Evolutionary conservation across 2,113 vertebrate species (phyloP), one percentile per base, ranked within the genome.

Genomic region (Entomyzon cyanotis): DNA sequence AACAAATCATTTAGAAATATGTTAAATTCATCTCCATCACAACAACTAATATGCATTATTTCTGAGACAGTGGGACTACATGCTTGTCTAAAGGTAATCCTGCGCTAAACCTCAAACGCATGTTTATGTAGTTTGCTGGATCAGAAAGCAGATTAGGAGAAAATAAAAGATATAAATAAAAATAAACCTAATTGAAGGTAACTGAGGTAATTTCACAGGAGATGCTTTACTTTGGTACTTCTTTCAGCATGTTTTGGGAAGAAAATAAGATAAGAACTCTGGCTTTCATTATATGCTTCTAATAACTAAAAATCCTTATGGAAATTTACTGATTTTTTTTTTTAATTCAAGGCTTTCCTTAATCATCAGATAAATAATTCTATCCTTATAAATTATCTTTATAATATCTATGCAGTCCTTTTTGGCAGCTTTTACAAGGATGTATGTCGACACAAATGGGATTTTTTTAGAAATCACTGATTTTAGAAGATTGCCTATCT

Each of bases 391-490:
- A 58, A 47, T n/a, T 42, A 1, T 28, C 21, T 22, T 5, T 56
- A 33, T n/a, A 55, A 76, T 60, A 47, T n/a, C 15, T 4, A 9
- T 35, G 25, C 3, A 63, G 11, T 42, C 4, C 7, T 42, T 55
- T 41, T 24, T 55, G 42, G 7, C 11, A 69, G 19, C 28, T 79
- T 60, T 78, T 74, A 35, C 31, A 25, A n/a, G 71, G 74, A 49
- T 0, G 0, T 65, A 9, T 41, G 4, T 31, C 31, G 46, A 41
- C 8, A 11, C 8, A 41, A 18, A 15, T 11, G 2, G 2, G 4
- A 39, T 68, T 55, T 84, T 71, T 73, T 71, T 12, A 79, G 16
- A 83, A 83, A 63, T 62, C 33, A 65, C 19, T 59, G 14, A 24
- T 75, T 75, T 91, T 56, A 71, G n/a, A 62, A 84, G 16, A 33